Evolutionary conservation across 2,797 vertebrate genomes (phyloP), one percentile per base, ranked within the genome.

Genomic region (Microctenopoma stevenorrisi): DNA sequence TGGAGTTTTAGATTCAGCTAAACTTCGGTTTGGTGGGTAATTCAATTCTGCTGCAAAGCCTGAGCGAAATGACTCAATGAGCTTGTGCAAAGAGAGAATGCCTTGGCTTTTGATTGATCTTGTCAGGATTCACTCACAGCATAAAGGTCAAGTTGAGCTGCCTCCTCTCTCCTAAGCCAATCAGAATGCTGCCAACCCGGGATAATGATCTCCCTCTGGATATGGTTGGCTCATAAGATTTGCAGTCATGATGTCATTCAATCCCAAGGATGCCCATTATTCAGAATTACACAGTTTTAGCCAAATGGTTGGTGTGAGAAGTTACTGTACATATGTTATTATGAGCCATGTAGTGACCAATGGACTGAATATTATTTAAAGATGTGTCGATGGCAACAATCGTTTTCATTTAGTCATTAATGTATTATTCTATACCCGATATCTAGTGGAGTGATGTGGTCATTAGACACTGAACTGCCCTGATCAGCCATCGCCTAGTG

Each of bases 91-190:
- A 55, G 55, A 64, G 72, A 81, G 56, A 77, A 72, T 48, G 76
- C 54, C 78, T 84, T 68, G 57, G 69, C 77, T 83, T 91, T 84
- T 88, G 88, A 91, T 88, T 87, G 85, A 87, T 88, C 85, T 86
- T 67, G 84, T 89, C 89, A 88, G 79, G 79, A 83, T 88, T 90
- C 74, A 83, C 84, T 82, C 70, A 57, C 53, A 74, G 78, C 76
- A 82, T 67, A 89, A 91, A 92, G 85, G 90, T 88, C 86, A 87
- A 62, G 68, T 76, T 61, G 72, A 78, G 76, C 76, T 71, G 56
- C 73, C 81, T 78, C 58, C 71, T 82, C 69, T 85, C 73, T 79
- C 70, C 73, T 65, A 56, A 78, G 61, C 87, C 89, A 91, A 89
- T 88, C 88, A 75, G 68, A 81, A 33, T 65, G 62, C 85, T 77